Conservation (phyloP, 2,113 vertebrate genomes). For the Indicator indicator region DNA sequence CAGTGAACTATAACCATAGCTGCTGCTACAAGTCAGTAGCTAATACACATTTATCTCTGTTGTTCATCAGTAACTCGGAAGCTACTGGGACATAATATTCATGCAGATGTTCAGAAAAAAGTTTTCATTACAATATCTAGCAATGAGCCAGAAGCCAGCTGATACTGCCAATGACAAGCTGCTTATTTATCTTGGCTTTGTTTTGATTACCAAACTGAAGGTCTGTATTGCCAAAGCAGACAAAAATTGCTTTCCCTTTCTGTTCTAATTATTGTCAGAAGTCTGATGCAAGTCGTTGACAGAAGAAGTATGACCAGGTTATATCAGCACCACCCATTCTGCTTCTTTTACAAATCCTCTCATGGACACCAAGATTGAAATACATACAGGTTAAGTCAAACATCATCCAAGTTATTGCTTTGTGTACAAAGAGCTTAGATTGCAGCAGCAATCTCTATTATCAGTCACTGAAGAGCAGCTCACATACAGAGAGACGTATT, state of each 20-base stretch:
- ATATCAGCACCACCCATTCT: background rate
- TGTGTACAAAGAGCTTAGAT: background rate
- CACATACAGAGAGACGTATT: constrained; percentile 16
- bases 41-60: background rate
- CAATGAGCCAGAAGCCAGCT: background rate
- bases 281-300: background rate
- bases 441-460: constrained; percentile 17
- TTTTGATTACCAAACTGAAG: background rate
- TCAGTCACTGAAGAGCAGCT: constrained; percentile 14
- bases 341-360: background rate
- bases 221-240: background rate
- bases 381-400: background rate
- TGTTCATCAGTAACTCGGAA: background rate
- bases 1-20: background rate
- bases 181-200: background rate
- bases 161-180: background rate
- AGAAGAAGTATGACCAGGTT: background rate
- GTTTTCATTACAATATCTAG: background rate
- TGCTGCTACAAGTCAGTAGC: background rate
- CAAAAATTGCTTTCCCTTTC: background rate
- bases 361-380: background rate
- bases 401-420: background rate
- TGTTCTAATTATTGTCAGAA: background rate
- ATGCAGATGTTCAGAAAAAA: background rate
- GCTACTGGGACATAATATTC: background rate